These are phyloP conservation scores for Bugulina stolonifera DNA, from an alignment of 2,888 invertebrate species.

Conservation along the genomic window DNA sequence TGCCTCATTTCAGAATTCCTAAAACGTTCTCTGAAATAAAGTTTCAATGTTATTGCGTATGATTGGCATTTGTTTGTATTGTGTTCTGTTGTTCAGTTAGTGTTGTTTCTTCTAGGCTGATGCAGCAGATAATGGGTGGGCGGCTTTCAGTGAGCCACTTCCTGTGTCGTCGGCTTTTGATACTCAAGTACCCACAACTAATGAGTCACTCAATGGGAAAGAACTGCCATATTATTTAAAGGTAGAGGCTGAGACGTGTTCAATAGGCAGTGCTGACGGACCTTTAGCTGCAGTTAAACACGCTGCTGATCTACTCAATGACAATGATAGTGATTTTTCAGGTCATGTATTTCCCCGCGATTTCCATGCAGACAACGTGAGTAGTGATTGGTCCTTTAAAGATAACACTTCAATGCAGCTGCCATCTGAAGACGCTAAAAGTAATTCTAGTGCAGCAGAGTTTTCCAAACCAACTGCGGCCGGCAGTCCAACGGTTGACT, in stretches of 20 bases:
- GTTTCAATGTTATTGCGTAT: too few relatives aligned
- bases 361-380: not conserved
- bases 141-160: constrained; percentile 13
- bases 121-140: constrained; percentile 1
- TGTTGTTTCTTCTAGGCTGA: too few relatives aligned
- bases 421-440: not conserved
- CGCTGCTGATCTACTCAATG: not conserved
- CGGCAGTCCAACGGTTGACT: not conserved
- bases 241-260: not conserved
- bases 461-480: not conserved
- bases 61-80: too few relatives aligned
- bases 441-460: not conserved
- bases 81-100: too few relatives aligned
- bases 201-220: not conserved
- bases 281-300: not conserved
- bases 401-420: constrained; percentile 16
- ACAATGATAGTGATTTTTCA: constrained; percentile 13
- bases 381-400: constrained; percentile 24
- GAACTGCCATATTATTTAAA: not conserved
- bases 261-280: not conserved
- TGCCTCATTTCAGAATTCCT: not conserved
- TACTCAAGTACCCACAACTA: too few relatives aligned
- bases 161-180: too few relatives aligned
- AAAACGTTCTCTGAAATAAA: too few relatives aligned
- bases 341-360: not conserved